Evolutionary conservation across 1,140 invertebrate species (phyloP).

Genomic region (Odontomachus brunneus): DNA sequence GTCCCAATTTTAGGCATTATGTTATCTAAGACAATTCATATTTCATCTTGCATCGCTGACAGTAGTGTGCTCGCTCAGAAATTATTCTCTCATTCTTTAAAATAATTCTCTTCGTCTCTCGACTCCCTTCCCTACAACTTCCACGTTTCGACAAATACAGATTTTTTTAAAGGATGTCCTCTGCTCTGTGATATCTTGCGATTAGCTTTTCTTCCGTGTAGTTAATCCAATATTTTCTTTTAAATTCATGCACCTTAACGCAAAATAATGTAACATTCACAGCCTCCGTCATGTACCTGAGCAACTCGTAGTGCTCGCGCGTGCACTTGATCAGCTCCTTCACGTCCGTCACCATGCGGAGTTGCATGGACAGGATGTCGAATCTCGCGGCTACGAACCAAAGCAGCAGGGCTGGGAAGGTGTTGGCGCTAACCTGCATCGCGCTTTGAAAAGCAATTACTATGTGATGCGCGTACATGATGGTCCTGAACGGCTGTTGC

Average conservation of each 20-base stretch:
- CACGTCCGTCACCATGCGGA: slow-evolving; percentile 11
- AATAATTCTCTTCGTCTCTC: too few species aligned
- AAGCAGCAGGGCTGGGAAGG: slow-evolving; percentile 40
- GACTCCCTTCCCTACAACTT: too few species aligned
- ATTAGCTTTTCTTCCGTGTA: too few species aligned
- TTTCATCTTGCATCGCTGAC: too few species aligned
- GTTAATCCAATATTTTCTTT: background rate
- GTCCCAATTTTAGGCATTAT: too few species aligned
- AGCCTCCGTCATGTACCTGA: slow-evolving; percentile 35
- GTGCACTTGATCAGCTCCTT: slow-evolving; percentile 7
- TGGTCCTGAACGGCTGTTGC: slow-evolving; percentile 14
- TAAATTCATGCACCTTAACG: background rate
- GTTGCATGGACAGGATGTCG: slow-evolving; percentile 45
- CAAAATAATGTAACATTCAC: too few species aligned
- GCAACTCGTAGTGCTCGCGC: slow-evolving; percentile 46
- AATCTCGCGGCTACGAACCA: slow-evolving; percentile 57
- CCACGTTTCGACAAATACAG: too few species aligned
- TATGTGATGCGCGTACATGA: slow-evolving; percentile 39
- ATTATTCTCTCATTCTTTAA: too few species aligned
- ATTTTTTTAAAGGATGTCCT: too few species aligned
- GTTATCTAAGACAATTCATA: too few species aligned
- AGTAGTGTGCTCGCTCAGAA: too few species aligned
- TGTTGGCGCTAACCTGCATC: slow-evolving; percentile 32
- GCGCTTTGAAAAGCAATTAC: slow-evolving; percentile 15
- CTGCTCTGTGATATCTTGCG: too few species aligned